These are phyloP conservation scores for Diadumene lineata DNA, from an alignment of 92 coral and sea anemone species.

Conservation along the genomic window DNA sequence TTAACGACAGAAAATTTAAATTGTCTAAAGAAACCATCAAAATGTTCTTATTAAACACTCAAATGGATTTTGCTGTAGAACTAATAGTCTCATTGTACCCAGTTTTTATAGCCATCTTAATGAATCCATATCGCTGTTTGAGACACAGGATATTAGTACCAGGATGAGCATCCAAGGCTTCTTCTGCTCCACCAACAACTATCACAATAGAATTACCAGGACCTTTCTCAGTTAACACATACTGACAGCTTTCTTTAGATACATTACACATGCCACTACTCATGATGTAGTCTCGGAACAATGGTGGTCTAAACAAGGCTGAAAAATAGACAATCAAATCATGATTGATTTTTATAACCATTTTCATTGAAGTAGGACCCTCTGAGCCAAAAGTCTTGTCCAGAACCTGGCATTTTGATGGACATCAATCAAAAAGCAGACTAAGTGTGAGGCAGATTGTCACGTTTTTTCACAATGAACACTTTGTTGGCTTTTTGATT, in stretches of 20 bases:
- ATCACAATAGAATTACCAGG: conserved; percentile 95
- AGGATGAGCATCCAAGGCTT: conserved; percentile 97
- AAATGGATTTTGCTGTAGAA: no score
- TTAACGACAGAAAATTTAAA: no score
- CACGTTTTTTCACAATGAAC: no score
- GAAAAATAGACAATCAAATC: not conserved
- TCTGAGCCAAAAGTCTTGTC: no score
- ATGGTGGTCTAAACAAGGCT: conserved; percentile 95
- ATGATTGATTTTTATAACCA: no score
- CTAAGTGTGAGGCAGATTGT: no score
- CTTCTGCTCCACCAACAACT: conserved; percentile 98
- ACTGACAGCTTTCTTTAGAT: conserved; percentile 94
- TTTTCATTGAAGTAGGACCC: no score
- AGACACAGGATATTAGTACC: conserved; percentile 74
- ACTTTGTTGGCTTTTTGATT: no score
- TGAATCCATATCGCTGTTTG: conserved; percentile 86
- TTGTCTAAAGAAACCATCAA: no score
- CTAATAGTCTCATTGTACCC: conserved; percentile 57
- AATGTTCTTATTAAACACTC: no score
- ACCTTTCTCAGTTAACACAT: conserved; percentile 80
- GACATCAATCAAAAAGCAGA: no score
- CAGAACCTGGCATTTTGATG: no score
- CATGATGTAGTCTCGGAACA: conserved; percentile 98
- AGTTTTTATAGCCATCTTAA: conserved; percentile 88
- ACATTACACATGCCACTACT: conserved; percentile 93